Percentiles rank a stretch among this genome's conserved stretches.
These are phyloP conservation scores for Linnaemya tessellans DNA, from an alignment of 2,888 invertebrate species.

Conservation along the genomic window DNA sequence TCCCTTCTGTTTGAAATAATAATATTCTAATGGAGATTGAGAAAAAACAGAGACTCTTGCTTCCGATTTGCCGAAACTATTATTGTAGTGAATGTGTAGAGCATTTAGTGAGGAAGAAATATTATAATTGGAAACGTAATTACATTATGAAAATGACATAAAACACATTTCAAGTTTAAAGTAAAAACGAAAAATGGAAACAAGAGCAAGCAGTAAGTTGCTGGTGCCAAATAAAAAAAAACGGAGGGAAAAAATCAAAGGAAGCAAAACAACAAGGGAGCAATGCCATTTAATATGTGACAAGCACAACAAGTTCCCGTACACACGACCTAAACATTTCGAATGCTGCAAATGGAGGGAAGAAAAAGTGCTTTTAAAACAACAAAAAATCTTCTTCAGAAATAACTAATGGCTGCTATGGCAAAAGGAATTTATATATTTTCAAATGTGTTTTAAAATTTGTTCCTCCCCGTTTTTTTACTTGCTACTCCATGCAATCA, in stretches of 20 bases:
- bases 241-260: not conserved
- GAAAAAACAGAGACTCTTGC: not conserved
- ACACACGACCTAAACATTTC: constrained; percentile 4
- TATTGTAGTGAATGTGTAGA: not conserved
- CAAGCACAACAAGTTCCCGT: constrained; percentile 48
- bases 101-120: constrained; percentile 41
- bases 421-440: constrained; percentile 45
- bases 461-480: not conserved
- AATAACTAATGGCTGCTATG: constrained; percentile 55
- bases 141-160: constrained; percentile 70
- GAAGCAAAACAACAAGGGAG: constrained; percentile 22
- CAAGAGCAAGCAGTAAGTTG: not conserved
- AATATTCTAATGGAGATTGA: constrained; percentile 15
- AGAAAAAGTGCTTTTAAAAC: constrained; percentile 5
- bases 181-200: not conserved
- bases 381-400: constrained; percentile 8
- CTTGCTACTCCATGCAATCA: not conserved
- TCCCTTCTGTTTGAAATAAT: too few species aligned
- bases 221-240: too few species aligned
- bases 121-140: constrained; percentile 71
- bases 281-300: constrained; percentile 59
- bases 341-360: not conserved
- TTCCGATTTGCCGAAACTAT: constrained; percentile 2
- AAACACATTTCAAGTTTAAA: constrained; percentile 64
- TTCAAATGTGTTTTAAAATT: constrained; percentile 52